Conservation (phyloP, 2,888 invertebrate genomes). For the Andrena camellia region DNA sequence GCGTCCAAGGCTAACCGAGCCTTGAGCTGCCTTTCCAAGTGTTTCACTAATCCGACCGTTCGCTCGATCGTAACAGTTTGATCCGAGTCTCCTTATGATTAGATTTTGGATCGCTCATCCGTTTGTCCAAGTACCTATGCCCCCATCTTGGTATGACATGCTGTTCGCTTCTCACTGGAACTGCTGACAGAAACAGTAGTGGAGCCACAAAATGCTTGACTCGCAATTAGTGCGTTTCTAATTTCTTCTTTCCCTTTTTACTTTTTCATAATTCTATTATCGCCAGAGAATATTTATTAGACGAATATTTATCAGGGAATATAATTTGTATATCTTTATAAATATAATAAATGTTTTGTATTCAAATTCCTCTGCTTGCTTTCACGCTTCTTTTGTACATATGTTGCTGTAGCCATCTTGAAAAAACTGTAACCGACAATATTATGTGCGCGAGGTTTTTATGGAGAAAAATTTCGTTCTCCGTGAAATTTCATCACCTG, state of each 20-base stretch:
- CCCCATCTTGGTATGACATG: background rate
- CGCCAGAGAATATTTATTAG: too few species aligned
- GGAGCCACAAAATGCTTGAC: background rate
- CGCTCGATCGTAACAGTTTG: conserved; percentile 63
- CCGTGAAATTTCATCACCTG: too few species aligned
- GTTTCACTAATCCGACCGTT: conserved; percentile 78
- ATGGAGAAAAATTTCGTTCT: too few species aligned
- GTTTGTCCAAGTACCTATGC: conserved; percentile 53
- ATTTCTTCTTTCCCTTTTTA: background rate
- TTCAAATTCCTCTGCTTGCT: too few species aligned
- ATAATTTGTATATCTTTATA: too few species aligned
- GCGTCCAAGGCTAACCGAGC: conserved; percentile 84
- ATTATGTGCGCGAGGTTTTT: too few species aligned
- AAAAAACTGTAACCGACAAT: too few species aligned
- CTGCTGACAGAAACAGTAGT: background rate
- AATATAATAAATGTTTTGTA: too few species aligned
- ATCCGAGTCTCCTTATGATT: conserved; percentile 56
- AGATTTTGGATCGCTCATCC: conserved; percentile 50
- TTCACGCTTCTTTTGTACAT: too few species aligned
- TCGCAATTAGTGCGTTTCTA: background rate
- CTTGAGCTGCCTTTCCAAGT: conserved; percentile 85
- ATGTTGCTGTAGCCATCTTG: too few species aligned
- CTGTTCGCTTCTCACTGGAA: background rate
- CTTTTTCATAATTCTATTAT: background rate
- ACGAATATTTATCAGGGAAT: too few species aligned